Evolutionary conservation across 2,113 vertebrate species (phyloP).

Genomic region (Chroicocephalus ridibundus): DNA sequence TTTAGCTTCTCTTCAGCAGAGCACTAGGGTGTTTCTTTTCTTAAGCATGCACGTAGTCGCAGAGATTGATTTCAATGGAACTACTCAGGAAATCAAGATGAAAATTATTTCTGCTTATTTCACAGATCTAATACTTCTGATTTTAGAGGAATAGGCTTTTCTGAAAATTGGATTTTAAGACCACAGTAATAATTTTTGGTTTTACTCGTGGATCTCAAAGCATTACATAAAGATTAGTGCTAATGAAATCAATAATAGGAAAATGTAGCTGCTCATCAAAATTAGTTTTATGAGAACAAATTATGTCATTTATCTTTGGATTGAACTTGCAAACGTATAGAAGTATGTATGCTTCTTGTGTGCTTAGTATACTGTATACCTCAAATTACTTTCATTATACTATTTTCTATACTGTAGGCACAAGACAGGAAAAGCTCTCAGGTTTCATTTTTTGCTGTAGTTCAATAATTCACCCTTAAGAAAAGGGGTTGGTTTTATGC

Average conservation of each 20-base stretch:
- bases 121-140: background rate
- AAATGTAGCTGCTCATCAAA: background rate
- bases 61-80: slow-evolving; percentile 22
- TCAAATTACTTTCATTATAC: background rate
- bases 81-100: background rate
- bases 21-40: slow-evolving; percentile 4
- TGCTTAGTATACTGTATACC: background rate
- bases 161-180: slow-evolving; percentile 19
- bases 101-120: slow-evolving; percentile 21
- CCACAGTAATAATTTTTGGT: background rate
- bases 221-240: background rate
- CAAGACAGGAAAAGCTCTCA: background rate
- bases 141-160: background rate
- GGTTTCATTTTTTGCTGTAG: background rate
- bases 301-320: background rate
- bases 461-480: background rate
- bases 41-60: background rate
- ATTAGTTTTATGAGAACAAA: background rate
- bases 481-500: background rate
- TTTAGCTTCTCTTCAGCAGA: slow-evolving; percentile 23
- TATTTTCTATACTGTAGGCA: background rate
- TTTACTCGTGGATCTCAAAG: background rate
- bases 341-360: background rate
- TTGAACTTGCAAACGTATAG: background rate
- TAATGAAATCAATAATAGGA: background rate